Base-by-base conservation (phyloP, 2,888 invertebrate genomes). In the Tinea pellionella region DNA sequence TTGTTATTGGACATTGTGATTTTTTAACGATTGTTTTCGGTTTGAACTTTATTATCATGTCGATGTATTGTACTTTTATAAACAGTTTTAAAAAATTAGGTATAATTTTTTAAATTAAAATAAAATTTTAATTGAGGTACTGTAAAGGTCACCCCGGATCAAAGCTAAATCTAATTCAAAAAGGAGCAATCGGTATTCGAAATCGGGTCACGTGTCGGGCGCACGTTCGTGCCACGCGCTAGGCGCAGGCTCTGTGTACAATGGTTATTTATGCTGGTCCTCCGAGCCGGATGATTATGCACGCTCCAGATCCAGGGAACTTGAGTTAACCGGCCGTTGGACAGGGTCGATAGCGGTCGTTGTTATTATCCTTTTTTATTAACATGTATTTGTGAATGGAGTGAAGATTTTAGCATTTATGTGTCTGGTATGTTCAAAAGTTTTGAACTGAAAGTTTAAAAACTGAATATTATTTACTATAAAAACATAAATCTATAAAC, bases 121-220 rank as follows among this genome's bases (percentile, higher is more conserved):
- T 13, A 42, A 42, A n/a, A 53, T 53, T 53, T 24, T 2, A 47
- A 15, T 15, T 37, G 9, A 9, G 37, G n/a, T 6, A 12, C 2
- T 47, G 8, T 15, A n/a, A 16, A 47, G n/a, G 9, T 15, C 47
- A 9, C 6, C 16, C 6, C 16, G 2, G 47, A 47, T 47, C 16
- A 47, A 47, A 47, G 47, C 47, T 16, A 16, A 47, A 47, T 6
- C 15, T 16, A 9, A 47, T 47, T 37, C 18, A 41, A 59, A 41
- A 42, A 41, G 42, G 41, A 59, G 19, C 59, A 59, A 59, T 41
- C 41, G 18, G 59, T 74, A 71, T 69, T 72, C 67, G 68, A 71
- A 78, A 73, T 73, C 73, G 67, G 74, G 83, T 84, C 86, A 85
- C 86, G 86, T 85, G 86, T 68, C 75, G 66, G 68, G 81, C 85